These are phyloP conservation scores for Scolopax bukidnonensis DNA, from an alignment of 2,797 vertebrate genomes.

Conservation along the genomic window DNA sequence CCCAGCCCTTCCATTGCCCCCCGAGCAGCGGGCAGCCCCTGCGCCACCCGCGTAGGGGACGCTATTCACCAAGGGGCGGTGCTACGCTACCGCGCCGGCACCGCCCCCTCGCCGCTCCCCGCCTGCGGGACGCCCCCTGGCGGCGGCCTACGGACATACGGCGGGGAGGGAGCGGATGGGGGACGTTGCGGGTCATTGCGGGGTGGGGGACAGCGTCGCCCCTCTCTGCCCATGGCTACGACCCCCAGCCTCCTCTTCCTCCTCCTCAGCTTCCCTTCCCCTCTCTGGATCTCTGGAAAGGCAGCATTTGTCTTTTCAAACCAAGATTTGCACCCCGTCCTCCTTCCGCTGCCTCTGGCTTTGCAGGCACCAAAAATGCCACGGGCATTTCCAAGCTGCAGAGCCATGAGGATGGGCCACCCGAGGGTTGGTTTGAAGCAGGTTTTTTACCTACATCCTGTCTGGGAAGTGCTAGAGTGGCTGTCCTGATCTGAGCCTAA, in stretches of 20 bases:
- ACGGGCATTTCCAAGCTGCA: background rate
- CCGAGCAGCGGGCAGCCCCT: background rate
- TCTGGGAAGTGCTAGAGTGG: background rate
- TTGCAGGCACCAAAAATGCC: background rate
- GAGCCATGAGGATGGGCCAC: fast-evolving
- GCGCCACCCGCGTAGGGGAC: background rate
- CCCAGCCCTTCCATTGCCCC: background rate
- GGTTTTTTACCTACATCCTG: background rate
- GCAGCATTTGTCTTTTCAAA: background rate
- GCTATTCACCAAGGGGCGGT: background rate
- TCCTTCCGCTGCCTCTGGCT: background rate
- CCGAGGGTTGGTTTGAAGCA: background rate
- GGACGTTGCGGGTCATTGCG: background rate
- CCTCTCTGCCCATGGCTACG: background rate
- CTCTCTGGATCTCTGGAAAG: background rate
- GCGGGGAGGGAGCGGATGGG: background rate
- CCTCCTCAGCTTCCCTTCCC: background rate
- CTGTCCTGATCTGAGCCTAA: background rate
- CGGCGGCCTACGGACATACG: background rate
- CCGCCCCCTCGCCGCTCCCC: background rate
- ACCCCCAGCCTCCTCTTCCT: background rate
- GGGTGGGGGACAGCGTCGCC: background rate
- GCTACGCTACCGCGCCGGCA: background rate
- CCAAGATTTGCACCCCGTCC: background rate
- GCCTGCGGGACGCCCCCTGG: background rate